Evolutionary conservation across 1,140 invertebrate species (phyloP).

Genomic region (Drosophila kurseongensis): DNA sequence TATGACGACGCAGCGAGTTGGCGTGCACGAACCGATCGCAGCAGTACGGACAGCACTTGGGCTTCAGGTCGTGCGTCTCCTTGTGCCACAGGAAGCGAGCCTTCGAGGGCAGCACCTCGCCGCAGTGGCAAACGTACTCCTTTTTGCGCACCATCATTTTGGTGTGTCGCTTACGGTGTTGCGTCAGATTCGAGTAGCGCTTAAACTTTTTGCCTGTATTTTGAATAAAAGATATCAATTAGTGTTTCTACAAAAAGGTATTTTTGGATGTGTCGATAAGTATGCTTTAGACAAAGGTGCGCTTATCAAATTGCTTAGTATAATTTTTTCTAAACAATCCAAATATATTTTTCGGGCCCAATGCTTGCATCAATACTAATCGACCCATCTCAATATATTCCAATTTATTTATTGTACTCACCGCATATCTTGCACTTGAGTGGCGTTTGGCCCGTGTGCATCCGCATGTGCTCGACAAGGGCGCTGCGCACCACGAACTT

Average conservation of each 20-base stretch:
- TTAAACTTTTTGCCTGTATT: slow-evolving; percentile 89
- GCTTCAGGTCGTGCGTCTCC: slow-evolving; percentile 92
- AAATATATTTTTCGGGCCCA: too few species aligned
- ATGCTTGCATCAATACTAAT: background rate
- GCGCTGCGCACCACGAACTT: slow-evolving; percentile 92
- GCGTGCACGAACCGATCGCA: slow-evolving; percentile 93
- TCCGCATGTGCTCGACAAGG: slow-evolving; percentile 91
- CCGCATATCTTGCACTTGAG: slow-evolving; percentile 93
- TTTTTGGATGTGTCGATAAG: background rate
- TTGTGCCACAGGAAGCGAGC: slow-evolving; percentile 94
- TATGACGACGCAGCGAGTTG: slow-evolving; percentile 92
- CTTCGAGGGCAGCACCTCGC: slow-evolving; percentile 92
- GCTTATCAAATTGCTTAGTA: background rate
- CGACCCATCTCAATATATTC: background rate
- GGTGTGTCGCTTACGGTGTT: slow-evolving; percentile 91
- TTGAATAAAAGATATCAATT: background rate
- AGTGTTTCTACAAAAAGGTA: background rate
- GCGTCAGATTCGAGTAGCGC: slow-evolving; percentile 93
- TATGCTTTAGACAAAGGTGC: too few species aligned
- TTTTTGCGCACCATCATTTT: slow-evolving; percentile 89
- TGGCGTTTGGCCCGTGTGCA: slow-evolving; percentile 92
- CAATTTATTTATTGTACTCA: slow-evolving; percentile 28
- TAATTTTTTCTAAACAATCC: too few species aligned
- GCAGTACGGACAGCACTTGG: slow-evolving; percentile 93
- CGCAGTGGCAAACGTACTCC: slow-evolving; percentile 92